phyloP scores from a whole-genome alignment of 2,888 invertebrate species.

The Pharmacophagus antenor region DNA sequence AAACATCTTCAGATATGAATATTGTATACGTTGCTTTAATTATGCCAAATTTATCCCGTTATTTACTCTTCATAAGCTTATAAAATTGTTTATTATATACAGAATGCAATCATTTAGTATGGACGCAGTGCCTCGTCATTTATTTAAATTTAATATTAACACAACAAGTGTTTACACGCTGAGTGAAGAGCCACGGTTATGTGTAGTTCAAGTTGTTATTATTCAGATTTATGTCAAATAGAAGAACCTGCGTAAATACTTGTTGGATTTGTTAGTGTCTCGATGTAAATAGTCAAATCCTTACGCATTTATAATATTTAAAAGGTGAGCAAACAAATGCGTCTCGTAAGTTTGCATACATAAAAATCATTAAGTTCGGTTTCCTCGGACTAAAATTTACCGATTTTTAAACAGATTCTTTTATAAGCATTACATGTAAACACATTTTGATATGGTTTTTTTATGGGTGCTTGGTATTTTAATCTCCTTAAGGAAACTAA shows the following conservation, averaged over 20 bases:
- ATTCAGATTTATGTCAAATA: conserved; percentile 7
- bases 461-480: too few species aligned
- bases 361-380: too few species aligned
- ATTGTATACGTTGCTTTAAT: not conserved
- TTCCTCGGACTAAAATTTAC: too few species aligned
- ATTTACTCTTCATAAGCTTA: not conserved
- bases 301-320: not conserved
- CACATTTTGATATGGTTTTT: too few species aligned
- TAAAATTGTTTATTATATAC: not conserved
- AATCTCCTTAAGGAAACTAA: too few species aligned
- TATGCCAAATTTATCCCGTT: not conserved
- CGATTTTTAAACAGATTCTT: too few species aligned
- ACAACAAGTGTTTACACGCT: conserved; percentile 14
- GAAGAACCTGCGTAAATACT: conserved; percentile 15
- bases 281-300: conserved; percentile 10
- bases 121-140: conserved; percentile 20
- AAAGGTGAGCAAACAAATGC: conserved; percentile 10
- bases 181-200: conserved; percentile 17
- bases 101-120: conserved; percentile 10
- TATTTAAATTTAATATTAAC: conserved; percentile 29
- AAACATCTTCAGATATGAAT: not conserved
- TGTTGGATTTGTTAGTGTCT: conserved; percentile 14
- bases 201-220: conserved; percentile 25
- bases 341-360: not conserved
- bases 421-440: too few species aligned